Percentiles rank a stretch among this genome's conserved stretches.
Conservation (phyloP, 2,113 vertebrate genomes). For the Morone chrysops region DNA sequence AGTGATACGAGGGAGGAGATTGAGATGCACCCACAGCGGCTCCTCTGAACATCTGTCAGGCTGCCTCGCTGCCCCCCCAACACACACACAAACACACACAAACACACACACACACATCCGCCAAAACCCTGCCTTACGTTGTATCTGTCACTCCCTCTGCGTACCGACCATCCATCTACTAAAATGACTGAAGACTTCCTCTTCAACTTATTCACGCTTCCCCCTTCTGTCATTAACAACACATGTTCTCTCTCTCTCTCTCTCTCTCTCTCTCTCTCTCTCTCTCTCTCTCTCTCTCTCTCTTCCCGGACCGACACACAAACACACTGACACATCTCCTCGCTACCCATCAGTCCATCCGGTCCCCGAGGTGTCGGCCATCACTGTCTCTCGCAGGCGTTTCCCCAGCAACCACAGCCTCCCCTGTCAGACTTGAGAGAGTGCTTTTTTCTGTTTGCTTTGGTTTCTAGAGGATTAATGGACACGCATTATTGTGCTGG, state of each 20-base stretch:
- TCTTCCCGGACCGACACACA: background rate
- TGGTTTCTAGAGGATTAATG: constrained; percentile 63
- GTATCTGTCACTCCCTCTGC: background rate
- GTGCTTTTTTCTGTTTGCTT: constrained; percentile 48
- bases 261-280: too few relatives aligned
- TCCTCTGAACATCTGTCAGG: constrained; percentile 5
- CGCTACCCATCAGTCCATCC: constrained; percentile 53
- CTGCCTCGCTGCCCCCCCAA: background rate
- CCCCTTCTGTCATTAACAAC: constrained; percentile 35
- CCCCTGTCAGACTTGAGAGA: constrained; percentile 54
- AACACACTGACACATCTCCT: constrained; percentile 35
- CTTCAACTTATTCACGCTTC: constrained; percentile 3
- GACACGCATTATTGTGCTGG: constrained; percentile 29
- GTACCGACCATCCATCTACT: constrained; percentile 24
- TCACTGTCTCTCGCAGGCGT: constrained; percentile 65
- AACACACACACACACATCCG: background rate
- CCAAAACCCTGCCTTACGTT: background rate
- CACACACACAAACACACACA: too few relatives aligned
- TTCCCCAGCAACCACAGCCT: constrained; percentile 73
- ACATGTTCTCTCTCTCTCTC: background rate
- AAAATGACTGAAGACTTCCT: constrained; percentile 10
- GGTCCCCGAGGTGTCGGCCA: constrained; percentile 61
- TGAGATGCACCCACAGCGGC: background rate
- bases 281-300: too few relatives aligned
- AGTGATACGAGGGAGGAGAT: background rate